phyloP scores from a whole-genome alignment of 2,888 invertebrate species.

The Microctonus brassicae region DNA sequence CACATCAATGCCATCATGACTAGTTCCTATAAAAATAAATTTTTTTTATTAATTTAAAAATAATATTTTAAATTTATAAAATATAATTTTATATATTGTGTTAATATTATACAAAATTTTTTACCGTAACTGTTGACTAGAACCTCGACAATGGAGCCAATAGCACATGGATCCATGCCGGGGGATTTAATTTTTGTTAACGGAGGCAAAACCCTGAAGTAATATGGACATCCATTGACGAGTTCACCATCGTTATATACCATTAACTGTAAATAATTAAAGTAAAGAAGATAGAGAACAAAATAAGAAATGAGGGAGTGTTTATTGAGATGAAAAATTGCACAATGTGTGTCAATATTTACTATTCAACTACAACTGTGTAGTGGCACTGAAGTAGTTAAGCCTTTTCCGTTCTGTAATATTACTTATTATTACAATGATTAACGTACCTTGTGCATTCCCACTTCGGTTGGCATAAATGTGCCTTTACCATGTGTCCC shows the following conservation, averaged over 20 bases:
- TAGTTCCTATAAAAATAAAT: constrained; percentile 60
- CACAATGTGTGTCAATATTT: constrained; percentile 1
- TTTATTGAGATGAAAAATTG: constrained; percentile 1
- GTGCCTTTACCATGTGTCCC: constrained; percentile 79
- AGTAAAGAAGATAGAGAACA: neutral
- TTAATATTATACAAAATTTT: constrained; percentile 41
- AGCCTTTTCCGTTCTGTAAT: constrained; percentile 1
- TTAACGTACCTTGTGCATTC: constrained; percentile 85
- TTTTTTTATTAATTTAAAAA: no score
- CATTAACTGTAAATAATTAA: constrained; percentile 69
- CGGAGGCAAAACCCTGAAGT: constrained; percentile 90
- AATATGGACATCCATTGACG: constrained; percentile 76
- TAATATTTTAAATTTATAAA: neutral
- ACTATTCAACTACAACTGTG: neutral
- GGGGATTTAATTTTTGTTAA: constrained; percentile 89
- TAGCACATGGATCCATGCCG: constrained; percentile 95
- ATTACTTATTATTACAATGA: constrained; percentile 13
- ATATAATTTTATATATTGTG: constrained; percentile 16
- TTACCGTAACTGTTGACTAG: constrained; percentile 87
- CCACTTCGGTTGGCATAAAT: constrained; percentile 90
- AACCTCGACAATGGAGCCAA: constrained; percentile 95
- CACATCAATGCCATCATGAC: constrained; percentile 83
- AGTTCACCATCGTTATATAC: constrained; percentile 75
- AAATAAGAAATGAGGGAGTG: neutral
- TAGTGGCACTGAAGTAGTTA: neutral